These are phyloP conservation scores for Calliopum simillimum DNA, from an alignment of 2,888 invertebrate genomes.

Conservation along the genomic window DNA sequence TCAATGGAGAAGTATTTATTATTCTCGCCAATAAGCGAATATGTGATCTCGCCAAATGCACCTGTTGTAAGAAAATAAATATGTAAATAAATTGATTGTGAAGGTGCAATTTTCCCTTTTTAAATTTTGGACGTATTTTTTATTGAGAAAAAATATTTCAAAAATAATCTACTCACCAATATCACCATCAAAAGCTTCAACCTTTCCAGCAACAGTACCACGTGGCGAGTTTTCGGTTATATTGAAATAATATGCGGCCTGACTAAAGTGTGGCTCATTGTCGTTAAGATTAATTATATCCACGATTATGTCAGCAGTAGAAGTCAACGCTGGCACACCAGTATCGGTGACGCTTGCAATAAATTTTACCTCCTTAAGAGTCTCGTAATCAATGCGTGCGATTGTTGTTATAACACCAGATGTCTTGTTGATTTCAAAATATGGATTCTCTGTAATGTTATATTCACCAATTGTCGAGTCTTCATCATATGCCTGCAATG, in stretches of 20 bases:
- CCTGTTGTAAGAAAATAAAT: neutral
- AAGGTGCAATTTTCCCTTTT: no score
- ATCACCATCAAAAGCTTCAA: constrained; percentile 83
- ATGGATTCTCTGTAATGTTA: constrained; percentile 74
- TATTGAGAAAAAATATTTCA: constrained; percentile 15
- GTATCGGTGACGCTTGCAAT: constrained; percentile 86
- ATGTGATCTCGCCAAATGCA: constrained; percentile 80
- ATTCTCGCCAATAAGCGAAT: constrained; percentile 81
- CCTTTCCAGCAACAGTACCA: constrained; percentile 79
- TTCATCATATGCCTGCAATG: constrained; percentile 81
- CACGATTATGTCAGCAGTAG: constrained; percentile 82
- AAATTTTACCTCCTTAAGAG: constrained; percentile 80
- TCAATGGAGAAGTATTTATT: constrained; percentile 81
- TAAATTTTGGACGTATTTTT: no score
- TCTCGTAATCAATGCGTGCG: constrained; percentile 86
- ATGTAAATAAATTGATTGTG: constrained; percentile 53
- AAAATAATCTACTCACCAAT: constrained; percentile 70
- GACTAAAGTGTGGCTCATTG: constrained; percentile 83
- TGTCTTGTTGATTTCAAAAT: constrained; percentile 83
- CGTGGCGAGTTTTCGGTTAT: constrained; percentile 81
- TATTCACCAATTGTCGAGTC: constrained; percentile 87
- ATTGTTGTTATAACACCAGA: constrained; percentile 83
- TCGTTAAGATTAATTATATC: constrained; percentile 88
- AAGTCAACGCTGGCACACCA: constrained; percentile 85
- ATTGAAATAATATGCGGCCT: constrained; percentile 76